Evolutionary conservation across 2,888 invertebrate species (phyloP), one percentile per base, ranked within the genome.

Genomic region (Acanthoscelides obtectus): DNA sequence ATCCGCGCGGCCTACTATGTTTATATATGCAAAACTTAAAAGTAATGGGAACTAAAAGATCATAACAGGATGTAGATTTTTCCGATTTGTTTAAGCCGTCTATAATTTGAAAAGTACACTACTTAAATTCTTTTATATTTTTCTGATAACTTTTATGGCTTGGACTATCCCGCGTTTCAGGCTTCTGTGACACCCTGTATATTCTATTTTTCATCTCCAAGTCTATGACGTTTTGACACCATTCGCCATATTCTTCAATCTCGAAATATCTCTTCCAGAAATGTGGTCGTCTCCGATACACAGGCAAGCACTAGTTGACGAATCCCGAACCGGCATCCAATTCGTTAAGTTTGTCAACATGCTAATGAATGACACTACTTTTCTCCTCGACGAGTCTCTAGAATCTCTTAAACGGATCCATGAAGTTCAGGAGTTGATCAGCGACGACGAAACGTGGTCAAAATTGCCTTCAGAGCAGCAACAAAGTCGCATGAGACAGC

Each of bases 291-390:
- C 94, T 81, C 93, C 94, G 19, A 89, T 94, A 67, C 98, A 99
- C 82, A 89, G 93, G 73, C 88, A 93, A 84, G 93, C 95, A 21
- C 92, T 99, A 79, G 92, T 98, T 74, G 93, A 94, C 77, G 97
- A 98, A 86, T 98, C 98, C 20, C 92, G 93, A 74, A 92, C 91
- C 73, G 96, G 96, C 22, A 94, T 93, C 75, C 96, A 97, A 85
- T 98, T 98, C 86, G 97, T 98, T 6, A 95, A 97, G 80, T 98
- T 98, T 84, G 92, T 98, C 78, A 98, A 98, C 85, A 96, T 98
- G 97, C 86, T 98, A 77, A 98, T 98, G 96, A 98, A 98, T 83
- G 98, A 98, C 85, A 98, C 97, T 22, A 98, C 98, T 70, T 98
- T 97, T 87, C 88, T 98, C 73, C 88, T 98, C 76, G 99, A 99